A percentile compares a stretch with the other conserved stretches of the same genome.
phyloP scores from a whole-genome alignment of 2,113 vertebrate species.

The Cathartes aura region DNA sequence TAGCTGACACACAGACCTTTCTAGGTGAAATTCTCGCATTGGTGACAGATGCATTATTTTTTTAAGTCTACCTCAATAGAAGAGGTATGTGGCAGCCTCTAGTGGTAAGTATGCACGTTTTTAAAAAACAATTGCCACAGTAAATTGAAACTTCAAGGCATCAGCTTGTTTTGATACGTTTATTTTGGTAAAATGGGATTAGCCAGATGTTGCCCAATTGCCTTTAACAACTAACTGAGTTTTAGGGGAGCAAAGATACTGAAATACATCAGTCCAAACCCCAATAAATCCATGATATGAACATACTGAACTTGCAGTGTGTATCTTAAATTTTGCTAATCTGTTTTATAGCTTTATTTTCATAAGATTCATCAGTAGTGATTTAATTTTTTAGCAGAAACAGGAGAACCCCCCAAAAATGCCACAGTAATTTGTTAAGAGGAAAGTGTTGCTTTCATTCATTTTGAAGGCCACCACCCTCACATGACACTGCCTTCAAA shows the following conservation, averaged over 20 bases:
- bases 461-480: not conserved
- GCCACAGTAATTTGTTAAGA: not conserved
- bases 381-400: not conserved
- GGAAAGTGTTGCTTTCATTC: not conserved
- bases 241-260: not conserved
- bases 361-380: not conserved
- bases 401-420: not conserved
- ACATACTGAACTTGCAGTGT: not conserved
- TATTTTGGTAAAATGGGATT: not conserved
- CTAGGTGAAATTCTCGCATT: not conserved
- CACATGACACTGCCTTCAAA: not conserved
- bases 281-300: not conserved
- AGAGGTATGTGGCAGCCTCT: constrained; percentile 64
- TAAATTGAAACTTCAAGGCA: not conserved
- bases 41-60: not conserved
- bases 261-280: not conserved
- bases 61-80: not conserved
- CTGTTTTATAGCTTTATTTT: not conserved
- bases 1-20: not conserved
- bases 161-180: not conserved
- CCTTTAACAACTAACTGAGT: not conserved
- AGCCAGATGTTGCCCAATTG: not conserved
- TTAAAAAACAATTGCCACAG: not conserved
- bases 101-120: constrained; percentile 31
- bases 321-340: not conserved